Percentiles rank a stretch among this genome's conserved stretches.
These are phyloP conservation scores for Zhengitettix transpicula DNA, from an alignment of 2,888 invertebrate genomes.

Conservation along the genomic window DNA sequence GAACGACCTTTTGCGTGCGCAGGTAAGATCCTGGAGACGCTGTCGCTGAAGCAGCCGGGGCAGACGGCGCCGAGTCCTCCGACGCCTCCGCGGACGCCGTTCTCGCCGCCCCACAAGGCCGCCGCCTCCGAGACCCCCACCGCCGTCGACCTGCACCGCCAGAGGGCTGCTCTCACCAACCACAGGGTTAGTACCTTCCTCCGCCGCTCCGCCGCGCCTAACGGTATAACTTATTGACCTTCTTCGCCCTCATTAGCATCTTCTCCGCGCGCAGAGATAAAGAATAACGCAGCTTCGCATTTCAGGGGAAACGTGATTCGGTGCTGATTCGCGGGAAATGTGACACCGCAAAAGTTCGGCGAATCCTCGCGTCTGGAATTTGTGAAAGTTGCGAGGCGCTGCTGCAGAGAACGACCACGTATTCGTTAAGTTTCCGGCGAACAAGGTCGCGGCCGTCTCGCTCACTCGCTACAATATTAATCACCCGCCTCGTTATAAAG, in stretches of 20 bases:
- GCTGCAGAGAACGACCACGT: too few species aligned
- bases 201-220: neutral
- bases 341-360: too few species aligned
- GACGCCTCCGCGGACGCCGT: neutral
- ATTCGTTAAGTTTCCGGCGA: too few species aligned
- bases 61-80: neutral
- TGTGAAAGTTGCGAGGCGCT: too few species aligned
- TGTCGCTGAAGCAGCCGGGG: neutral
- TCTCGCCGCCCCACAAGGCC: neutral
- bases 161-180: too few species aligned
- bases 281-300: neutral
- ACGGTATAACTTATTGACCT: neutral
- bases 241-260: neutral
- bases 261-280: neutral
- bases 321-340: too few species aligned
- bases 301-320: too few species aligned
- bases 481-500: too few species aligned
- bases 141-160: neutral
- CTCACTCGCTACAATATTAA: too few species aligned
- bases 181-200: neutral
- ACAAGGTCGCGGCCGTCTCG: too few species aligned
- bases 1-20: too few species aligned
- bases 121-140: neutral
- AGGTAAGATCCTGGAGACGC: neutral
- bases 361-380: too few species aligned